Base-by-base conservation (phyloP, 1,140 invertebrate genomes). In the Drosophila novamexicana region DNA sequence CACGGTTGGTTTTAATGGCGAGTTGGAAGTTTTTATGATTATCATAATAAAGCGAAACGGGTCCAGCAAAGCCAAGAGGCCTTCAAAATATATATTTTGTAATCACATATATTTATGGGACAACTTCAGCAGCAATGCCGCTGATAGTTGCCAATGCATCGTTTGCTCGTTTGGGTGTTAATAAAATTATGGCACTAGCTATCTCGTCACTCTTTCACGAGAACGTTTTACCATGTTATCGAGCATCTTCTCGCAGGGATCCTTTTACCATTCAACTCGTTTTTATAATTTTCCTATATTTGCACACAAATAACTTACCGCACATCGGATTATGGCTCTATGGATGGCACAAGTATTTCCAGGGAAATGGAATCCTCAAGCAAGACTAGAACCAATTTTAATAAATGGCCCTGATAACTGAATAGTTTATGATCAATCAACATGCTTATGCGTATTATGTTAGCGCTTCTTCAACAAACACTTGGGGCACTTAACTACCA, bases 271-370 rank as follows among this genome's bases (percentile, higher is more conserved):
- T 57, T 54, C 61, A 58, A 66, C 75, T 68, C 67, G 79, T 76
- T 82, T 88, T 86, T 75, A 86, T 82, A 88, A 88, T 86, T 86
- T 86, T 86, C 82, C 88, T 85, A 85, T 88, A 86, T 82, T 88
- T 75, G 83, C 79, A 47, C 75, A 73, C 79, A 79, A 77, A 82
- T 88, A 88, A 86, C 75, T 85, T 72, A 69, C 63, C 45, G 74
- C 68, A 66, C 64, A 44, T 53, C 64, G 45, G 79, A 84, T 85
- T 73, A 86, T 76, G 76, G 70, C 50, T 68, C 61, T 68, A 54
- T 64, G 65, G 37, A 9, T 64, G 64, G 22, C 83, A 85, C 85
- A 85, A 84, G 86, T 63, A 82, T 75, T 59, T 37, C 57, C 53
- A 68, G 76, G 59, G 49, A 72, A 65, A 52, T 58, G 50, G 18